phyloP scores from a whole-genome alignment of 2,113 vertebrate genomes.

The Coregonus clupeaformis region DNA sequence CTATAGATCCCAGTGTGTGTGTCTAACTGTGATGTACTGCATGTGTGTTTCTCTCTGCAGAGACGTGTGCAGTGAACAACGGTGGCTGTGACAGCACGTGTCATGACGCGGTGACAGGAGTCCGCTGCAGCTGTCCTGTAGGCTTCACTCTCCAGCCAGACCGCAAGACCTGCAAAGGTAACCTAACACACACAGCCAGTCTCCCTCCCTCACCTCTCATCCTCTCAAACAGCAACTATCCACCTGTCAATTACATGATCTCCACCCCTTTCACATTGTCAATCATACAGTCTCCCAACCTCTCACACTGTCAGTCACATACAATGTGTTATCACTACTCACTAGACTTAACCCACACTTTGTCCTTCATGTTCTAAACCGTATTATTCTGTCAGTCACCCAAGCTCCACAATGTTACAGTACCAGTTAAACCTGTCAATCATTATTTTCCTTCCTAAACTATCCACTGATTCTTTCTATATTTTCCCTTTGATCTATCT shows the following conservation, averaged over 20 bases:
- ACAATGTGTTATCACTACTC: not conserved
- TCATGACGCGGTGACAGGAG: constrained; percentile 89
- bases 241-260: constrained; percentile 11
- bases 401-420: not conserved
- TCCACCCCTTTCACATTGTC: constrained; percentile 1
- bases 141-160: constrained; percentile 95
- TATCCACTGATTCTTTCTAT: no score
- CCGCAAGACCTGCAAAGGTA: constrained; percentile 98
- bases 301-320: not conserved
- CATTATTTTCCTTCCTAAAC: not conserved
- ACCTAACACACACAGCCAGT: constrained; percentile 8
- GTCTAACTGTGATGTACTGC: constrained; percentile 9
- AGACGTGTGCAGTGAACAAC: constrained; percentile 97
- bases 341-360: not conserved
- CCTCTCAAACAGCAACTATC: constrained; percentile 19
- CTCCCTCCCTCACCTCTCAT: constrained; percentile 7
- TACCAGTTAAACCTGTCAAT: not conserved
- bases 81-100: constrained; percentile 97
- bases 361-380: not conserved
- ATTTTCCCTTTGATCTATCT: no score
- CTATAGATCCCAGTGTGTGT: not conserved
- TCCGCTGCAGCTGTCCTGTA: constrained; percentile 97
- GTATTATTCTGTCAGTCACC: not conserved
- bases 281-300: not conserved
- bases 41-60: constrained; percentile 63